Evolutionary conservation across 2,797 vertebrate species (phyloP).

Genomic region (Apodemus agrarius): DNA sequence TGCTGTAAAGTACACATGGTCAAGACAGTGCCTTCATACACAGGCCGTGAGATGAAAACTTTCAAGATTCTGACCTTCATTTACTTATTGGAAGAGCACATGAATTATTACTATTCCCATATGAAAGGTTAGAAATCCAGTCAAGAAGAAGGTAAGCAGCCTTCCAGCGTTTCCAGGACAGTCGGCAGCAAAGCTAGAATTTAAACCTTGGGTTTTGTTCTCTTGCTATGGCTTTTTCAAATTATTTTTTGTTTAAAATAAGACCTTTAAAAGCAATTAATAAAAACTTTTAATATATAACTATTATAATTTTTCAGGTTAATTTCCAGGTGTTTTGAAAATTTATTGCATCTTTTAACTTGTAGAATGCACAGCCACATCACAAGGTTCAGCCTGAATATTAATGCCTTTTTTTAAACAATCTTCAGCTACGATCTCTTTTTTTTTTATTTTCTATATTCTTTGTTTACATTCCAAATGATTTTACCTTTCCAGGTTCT

Average conservation of each 20-base stretch:
- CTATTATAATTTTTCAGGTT: not conserved
- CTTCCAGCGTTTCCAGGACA: not conserved
- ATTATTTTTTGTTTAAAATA: not conserved
- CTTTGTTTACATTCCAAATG: too few relatives aligned
- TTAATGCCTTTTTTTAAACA: not conserved
- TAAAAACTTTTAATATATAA: not conserved
- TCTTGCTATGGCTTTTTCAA: not conserved
- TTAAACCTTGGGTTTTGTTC: not conserved
- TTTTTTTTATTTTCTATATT: too few relatives aligned
- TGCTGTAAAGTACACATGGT: not conserved
- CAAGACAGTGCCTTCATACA: not conserved
- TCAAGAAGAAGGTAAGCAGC: not conserved
- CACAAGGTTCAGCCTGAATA: not conserved
- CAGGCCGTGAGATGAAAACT: not conserved
- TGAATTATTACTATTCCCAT: not conserved
- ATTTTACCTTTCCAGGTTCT: too few relatives aligned
- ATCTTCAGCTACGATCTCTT: not conserved
- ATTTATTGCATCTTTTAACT: not conserved
- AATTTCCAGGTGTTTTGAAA: not conserved
- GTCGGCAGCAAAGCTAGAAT: not conserved
- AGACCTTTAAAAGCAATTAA: not conserved
- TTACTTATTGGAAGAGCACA: not conserved
- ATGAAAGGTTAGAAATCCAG: not conserved
- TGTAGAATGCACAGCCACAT: not conserved
- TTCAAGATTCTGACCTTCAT: not conserved